These are phyloP conservation scores for Lithophane semibrunnea DNA, from an alignment of 2,888 invertebrate species.

Conservation along the genomic window DNA sequence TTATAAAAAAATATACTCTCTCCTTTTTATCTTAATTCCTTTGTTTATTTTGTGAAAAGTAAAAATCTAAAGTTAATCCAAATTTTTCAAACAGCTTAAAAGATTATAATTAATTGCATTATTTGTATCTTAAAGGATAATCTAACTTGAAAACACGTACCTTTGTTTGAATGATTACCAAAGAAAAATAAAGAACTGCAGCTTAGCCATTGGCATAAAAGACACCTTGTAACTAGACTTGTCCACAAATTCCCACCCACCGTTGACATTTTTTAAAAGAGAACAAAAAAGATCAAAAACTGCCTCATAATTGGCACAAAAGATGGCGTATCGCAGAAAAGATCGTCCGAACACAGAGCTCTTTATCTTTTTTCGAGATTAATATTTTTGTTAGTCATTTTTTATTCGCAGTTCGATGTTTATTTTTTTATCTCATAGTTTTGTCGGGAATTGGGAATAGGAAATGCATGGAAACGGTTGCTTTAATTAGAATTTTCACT, in stretches of 20 bases:
- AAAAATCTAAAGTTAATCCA: conserved; percentile 27
- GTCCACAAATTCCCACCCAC: conserved; percentile 84
- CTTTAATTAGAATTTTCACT: background rate
- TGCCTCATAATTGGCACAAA: conserved; percentile 89
- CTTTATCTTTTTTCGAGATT: conserved; percentile 85
- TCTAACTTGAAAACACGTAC: background rate
- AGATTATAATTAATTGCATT: conserved; percentile 47
- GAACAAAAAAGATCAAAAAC: conserved; percentile 75
- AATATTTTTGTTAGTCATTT: conserved; percentile 84
- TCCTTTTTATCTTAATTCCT: background rate
- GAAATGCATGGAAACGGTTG: conserved; percentile 70
- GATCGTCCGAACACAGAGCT: conserved; percentile 78
- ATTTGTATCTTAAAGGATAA: conserved; percentile 28
- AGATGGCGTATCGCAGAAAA: conserved; percentile 85
- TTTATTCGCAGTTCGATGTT: conserved; percentile 79
- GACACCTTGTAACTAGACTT: conserved; percentile 60
- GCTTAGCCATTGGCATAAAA: conserved; percentile 29
- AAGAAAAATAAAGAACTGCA: conserved; percentile 10
- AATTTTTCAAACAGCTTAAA: conserved; percentile 49
- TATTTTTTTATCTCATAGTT: conserved; percentile 83
- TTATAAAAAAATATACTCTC: background rate
- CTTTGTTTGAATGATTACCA: conserved; percentile 17
- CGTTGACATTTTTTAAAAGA: conserved; percentile 75
- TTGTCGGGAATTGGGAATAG: conserved; percentile 70
- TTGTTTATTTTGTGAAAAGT: background rate